phyloP scores from a whole-genome alignment of 2,888 invertebrate genomes.

The Acleris sparsana region DNA sequence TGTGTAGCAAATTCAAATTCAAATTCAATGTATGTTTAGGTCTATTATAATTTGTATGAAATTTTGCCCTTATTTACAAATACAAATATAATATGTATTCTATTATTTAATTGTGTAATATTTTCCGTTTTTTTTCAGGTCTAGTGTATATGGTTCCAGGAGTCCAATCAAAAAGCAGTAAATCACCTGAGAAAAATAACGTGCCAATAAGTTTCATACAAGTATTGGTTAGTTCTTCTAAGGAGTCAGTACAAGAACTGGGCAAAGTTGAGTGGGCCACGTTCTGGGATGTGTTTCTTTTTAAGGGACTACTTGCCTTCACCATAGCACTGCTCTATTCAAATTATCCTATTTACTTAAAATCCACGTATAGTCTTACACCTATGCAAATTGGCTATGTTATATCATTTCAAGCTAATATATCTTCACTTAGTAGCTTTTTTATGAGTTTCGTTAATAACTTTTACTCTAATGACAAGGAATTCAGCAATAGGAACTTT shows the following conservation, averaged over 20 bases:
- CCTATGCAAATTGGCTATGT: constrained; percentile 85
- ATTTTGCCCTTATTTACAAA: too few relatives aligned
- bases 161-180: constrained; percentile 41
- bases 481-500: constrained; percentile 77
- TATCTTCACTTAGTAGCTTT: constrained; percentile 81
- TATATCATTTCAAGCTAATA: constrained; percentile 84
- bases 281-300: constrained; percentile 83
- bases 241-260: constrained; percentile 73
- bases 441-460: constrained; percentile 79
- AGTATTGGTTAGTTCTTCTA: constrained; percentile 51
- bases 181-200: constrained; percentile 39
- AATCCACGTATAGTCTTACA: constrained; percentile 78
- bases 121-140: constrained; percentile 55
- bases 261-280: constrained; percentile 81
- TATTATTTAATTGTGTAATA: too few relatives aligned
- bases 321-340: constrained; percentile 84
- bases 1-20: too few relatives aligned
- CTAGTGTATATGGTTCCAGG: constrained; percentile 64
- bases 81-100: too few relatives aligned
- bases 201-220: constrained; percentile 38
- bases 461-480: constrained; percentile 75
- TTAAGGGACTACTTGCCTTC: constrained; percentile 83
- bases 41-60: too few relatives aligned
- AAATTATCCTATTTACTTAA: constrained; percentile 82
- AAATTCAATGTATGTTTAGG: too few relatives aligned